Conservation (phyloP, 2,888 invertebrate species). For the Helicoverpa assulta region DNA sequence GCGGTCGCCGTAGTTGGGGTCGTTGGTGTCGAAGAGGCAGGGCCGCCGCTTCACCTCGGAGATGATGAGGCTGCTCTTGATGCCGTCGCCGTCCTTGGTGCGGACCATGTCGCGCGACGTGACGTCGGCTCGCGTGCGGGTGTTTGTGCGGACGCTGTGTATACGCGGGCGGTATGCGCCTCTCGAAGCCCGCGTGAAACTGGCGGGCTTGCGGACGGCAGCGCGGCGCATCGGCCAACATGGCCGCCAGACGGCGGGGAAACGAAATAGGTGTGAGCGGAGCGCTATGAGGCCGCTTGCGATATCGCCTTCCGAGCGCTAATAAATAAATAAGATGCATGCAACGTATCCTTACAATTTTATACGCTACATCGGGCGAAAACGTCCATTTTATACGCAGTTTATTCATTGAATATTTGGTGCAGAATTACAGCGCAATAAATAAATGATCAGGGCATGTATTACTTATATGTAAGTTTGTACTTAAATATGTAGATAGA, state of each 20-base stretch:
- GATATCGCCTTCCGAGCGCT: constrained; percentile 82
- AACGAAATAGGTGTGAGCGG: constrained; percentile 82
- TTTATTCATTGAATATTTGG: constrained; percentile 17
- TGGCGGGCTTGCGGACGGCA: constrained; percentile 77
- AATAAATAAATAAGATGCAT: constrained; percentile 86
- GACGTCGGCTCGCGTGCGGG: constrained; percentile 68
- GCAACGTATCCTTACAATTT: constrained; percentile 57
- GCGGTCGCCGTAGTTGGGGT: constrained; percentile 84
- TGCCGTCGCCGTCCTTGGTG: constrained; percentile 82
- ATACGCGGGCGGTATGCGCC: constrained; percentile 74
- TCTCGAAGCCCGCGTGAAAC: constrained; percentile 85
- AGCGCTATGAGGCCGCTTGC: constrained; percentile 70
- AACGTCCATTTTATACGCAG: constrained; percentile 19
- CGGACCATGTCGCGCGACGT: constrained; percentile 77
- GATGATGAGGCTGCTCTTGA: constrained; percentile 83
- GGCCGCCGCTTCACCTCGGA: constrained; percentile 84
- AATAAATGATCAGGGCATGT: constrained; percentile 25
- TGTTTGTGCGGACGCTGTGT: constrained; percentile 68
- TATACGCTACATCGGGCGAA: constrained; percentile 17
- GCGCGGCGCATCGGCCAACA: constrained; percentile 78
- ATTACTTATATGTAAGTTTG: constrained; percentile 37
- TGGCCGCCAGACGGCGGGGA: constrained; percentile 80
- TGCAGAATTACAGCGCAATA: constrained; percentile 20
- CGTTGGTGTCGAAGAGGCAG: constrained; percentile 84
- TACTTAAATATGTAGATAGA: constrained; percentile 51